Percentiles rank a stretch among this genome's conserved stretches.
Conservation (phyloP, 2,888 invertebrate genomes). For the Charanyca ferruginea region DNA sequence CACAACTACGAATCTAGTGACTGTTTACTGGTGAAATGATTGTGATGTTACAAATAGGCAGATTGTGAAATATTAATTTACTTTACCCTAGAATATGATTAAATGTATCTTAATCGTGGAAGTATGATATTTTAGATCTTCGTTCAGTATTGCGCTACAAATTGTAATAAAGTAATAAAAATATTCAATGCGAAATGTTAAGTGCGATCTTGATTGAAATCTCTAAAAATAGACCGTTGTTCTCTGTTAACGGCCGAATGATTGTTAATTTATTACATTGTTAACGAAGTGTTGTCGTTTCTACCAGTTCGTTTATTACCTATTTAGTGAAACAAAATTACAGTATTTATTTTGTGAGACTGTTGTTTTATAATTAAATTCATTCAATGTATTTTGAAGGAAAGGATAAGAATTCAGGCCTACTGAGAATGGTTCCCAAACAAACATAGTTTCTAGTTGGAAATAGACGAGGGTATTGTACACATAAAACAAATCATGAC, state of each 20-base stretch:
- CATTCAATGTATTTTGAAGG: background rate
- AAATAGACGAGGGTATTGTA: constrained; percentile 33
- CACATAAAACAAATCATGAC: constrained; percentile 21
- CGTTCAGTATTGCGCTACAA: background rate
- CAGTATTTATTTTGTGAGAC: background rate
- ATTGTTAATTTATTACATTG: constrained; percentile 1
- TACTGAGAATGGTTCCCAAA: background rate
- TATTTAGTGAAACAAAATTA: constrained; percentile 1
- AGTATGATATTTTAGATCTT: background rate
- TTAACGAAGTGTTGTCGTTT: constrained; percentile 3
- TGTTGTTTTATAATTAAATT: background rate
- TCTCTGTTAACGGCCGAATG: background rate
- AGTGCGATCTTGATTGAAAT: constrained; percentile 15
- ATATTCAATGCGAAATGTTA: constrained; percentile 4
- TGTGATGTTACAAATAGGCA: background rate
- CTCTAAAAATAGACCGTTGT: constrained; percentile 19
- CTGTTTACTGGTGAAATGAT: constrained; percentile 1
- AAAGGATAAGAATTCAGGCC: background rate
- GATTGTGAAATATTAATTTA: background rate
- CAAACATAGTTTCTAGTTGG: constrained; percentile 7
- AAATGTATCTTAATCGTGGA: background rate
- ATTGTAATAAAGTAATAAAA: constrained; percentile 13
- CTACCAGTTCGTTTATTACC: constrained; percentile 6
- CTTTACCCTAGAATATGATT: background rate
- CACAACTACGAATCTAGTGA: background rate